phyloP scores from a whole-genome alignment of 2,113 vertebrate species.

The Mastomys coucha region DNA sequence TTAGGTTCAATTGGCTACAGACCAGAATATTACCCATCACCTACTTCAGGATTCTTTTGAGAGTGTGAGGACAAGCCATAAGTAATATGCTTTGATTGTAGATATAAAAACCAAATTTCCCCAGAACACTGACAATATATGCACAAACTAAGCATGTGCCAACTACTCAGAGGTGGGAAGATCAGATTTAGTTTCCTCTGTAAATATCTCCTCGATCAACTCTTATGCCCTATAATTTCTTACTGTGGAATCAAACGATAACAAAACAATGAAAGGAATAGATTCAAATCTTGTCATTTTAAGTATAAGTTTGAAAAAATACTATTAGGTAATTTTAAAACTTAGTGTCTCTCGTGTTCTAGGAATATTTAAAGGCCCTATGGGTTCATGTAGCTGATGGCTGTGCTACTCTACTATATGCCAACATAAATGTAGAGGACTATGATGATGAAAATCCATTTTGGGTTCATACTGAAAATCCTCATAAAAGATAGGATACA shows the following conservation, averaged over 20 bases:
- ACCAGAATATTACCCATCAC: slow-evolving; percentile 21
- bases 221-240: neutral
- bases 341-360: neutral
- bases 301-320: neutral
- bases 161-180: neutral
- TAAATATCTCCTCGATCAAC: neutral
- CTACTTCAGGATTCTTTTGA: neutral
- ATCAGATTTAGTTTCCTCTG: neutral
- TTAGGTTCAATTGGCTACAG: neutral
- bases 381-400: neutral
- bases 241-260: neutral
- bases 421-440: neutral
- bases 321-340: neutral
- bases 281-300: neutral
- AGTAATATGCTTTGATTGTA: slow-evolving; percentile 18
- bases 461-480: neutral
- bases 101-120: neutral
- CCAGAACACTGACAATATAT: neutral
- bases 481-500: neutral
- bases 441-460: neutral
- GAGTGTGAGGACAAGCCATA: neutral
- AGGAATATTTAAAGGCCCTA: neutral
- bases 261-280: neutral
- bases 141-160: neutral
- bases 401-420: neutral